These are phyloP conservation scores for Bombus pyrosoma DNA, from an alignment of 1,140 invertebrate genomes.

Conservation along the genomic window DNA sequence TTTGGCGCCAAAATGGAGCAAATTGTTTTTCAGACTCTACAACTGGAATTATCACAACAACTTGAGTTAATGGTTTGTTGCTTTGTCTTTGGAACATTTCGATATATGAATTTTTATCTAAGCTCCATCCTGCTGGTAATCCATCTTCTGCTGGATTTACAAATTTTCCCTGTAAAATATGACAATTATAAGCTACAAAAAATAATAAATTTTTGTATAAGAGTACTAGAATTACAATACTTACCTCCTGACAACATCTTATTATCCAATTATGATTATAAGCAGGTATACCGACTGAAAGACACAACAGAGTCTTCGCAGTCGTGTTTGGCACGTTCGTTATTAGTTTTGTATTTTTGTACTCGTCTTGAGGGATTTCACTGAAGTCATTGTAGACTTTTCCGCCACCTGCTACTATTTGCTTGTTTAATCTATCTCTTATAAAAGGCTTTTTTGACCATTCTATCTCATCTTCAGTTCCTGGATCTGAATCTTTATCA, in stretches of 20 bases:
- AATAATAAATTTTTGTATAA: neutral
- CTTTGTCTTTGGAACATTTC: constrained; percentile 80
- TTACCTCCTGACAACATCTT: constrained; percentile 79
- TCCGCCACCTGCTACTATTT: constrained; percentile 83
- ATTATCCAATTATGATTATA: constrained; percentile 85
- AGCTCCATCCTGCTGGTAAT: constrained; percentile 83
- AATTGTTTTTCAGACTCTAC: constrained; percentile 81
- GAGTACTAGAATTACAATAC: constrained; percentile 18
- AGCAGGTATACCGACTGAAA: constrained; percentile 82
- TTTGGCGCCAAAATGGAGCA: constrained; percentile 83
- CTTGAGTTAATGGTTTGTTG: constrained; percentile 82
- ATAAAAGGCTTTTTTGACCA: constrained; percentile 82
- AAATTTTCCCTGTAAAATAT: constrained; percentile 63
- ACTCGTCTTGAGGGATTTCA: constrained; percentile 83
- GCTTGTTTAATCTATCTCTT: constrained; percentile 83
- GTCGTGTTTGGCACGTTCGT: constrained; percentile 85
- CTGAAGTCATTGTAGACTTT: constrained; percentile 84
- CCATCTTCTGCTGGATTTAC: constrained; percentile 78
- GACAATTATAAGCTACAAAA: neutral
- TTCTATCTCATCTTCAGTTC: constrained; percentile 81
- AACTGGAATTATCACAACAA: constrained; percentile 81
- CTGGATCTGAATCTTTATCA: constrained; percentile 62
- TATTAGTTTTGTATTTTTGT: constrained; percentile 82
- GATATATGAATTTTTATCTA: constrained; percentile 80
- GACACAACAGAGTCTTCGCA: constrained; percentile 84